A percentile compares a stretch with the other conserved stretches of the same genome.
phyloP scores from a whole-genome alignment of 2,888 invertebrate species.

The Notodonta dromedarius region DNA sequence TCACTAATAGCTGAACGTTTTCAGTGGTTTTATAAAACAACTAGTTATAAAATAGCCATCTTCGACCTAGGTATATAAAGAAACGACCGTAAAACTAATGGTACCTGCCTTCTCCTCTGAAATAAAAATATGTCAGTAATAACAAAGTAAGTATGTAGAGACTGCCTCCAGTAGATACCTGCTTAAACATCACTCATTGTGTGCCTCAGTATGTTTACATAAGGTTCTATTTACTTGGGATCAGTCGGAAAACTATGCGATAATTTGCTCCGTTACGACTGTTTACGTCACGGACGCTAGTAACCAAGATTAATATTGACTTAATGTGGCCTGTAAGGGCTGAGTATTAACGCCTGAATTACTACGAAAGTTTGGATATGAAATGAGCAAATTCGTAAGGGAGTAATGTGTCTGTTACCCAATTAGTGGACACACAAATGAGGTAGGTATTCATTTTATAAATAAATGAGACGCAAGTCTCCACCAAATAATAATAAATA shows the following conservation, averaged over 20 bases:
- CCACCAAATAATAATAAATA: too few relatives aligned
- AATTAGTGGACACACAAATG: too few relatives aligned
- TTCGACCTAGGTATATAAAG: too few relatives aligned
- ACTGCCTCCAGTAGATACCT: conserved; percentile 19
- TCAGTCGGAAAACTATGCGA: conserved; percentile 46
- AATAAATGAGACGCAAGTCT: too few relatives aligned
- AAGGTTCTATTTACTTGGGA: conserved; percentile 46
- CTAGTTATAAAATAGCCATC: too few relatives aligned
- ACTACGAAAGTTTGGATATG: background rate
- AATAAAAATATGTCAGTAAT: too few relatives aligned
- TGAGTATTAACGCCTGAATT: conserved; percentile 8
- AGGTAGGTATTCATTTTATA: too few relatives aligned
- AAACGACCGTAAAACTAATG: too few relatives aligned
- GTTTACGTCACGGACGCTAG: conserved; percentile 28
- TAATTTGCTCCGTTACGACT: conserved; percentile 46
- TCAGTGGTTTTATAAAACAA: too few relatives aligned
- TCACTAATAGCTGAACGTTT: too few relatives aligned
- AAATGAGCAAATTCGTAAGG: background rate
- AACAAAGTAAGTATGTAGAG: background rate
- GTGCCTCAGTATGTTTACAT: conserved; percentile 30
- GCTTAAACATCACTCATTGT: conserved; percentile 17
- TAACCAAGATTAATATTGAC: conserved; percentile 16
- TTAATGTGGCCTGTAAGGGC: conserved; percentile 26
- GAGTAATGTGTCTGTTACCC: too few relatives aligned
- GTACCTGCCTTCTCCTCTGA: too few relatives aligned